Evolutionary conservation across 2,113 vertebrate genomes (phyloP), one percentile per base, ranked within the genome.

Genomic region (Maccullochella peelii): DNA sequence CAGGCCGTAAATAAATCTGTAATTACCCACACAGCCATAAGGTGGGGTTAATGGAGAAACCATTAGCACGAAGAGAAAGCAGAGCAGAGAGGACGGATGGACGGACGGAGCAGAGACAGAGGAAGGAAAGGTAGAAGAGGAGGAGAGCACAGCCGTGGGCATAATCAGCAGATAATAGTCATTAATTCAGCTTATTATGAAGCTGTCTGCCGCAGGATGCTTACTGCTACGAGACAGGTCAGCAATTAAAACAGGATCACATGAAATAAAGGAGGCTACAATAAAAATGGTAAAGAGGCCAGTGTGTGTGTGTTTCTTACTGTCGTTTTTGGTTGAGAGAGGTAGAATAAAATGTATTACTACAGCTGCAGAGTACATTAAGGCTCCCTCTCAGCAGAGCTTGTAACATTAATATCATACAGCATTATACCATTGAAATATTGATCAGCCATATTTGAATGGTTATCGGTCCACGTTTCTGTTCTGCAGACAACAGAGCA

Each of bases 11-110:
- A 86, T 89, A 87, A 4, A 73, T 79, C 65, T 81, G 85, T 79
- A 89, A 92, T 92, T 81, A 89, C 82, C 92, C 75, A 80, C 87
- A 67, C 76, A 71, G 87, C 82, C 90, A 9, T 93, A 87, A 87
- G 87, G 89, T 88, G 86, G 86, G 80, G 86, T 90, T 92, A 91
- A 91, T 90, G 81, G 90, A 87, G 83, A 77, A 81, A 49, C 65
- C 83, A 89, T 86, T 90, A 93, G 83, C 73, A 68, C 11, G 33
- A 23, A 58, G 58, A 65, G 70, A 65, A 68, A 69, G 21, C 18
- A 36, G 50, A 47, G 33, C 8, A 11, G 30, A 15, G 80, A 16
- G 67, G 84, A 59, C 18, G 38, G 79, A 82, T 18, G 66, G 75
- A 49, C 5, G 16, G 47, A 49, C 14, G 59, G 75, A 36, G 27